These are phyloP conservation scores for Corythucha ciliata DNA, from an alignment of 2,888 invertebrate genomes.

Conservation along the genomic window DNA sequence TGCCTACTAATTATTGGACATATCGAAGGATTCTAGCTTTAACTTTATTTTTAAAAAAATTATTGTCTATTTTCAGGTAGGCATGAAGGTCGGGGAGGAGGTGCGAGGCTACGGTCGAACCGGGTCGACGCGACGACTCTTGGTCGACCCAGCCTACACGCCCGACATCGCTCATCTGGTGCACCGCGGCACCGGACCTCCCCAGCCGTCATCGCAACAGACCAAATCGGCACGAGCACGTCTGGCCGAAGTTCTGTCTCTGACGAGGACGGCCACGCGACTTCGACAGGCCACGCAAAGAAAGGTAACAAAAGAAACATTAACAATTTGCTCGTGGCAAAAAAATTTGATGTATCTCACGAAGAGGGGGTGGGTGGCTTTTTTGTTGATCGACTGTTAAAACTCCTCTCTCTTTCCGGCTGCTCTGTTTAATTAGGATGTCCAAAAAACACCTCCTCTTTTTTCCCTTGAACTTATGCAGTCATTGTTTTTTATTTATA, in stretches of 20 bases:
- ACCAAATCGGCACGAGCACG: slow-evolving; percentile 37
- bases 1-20: no score
- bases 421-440: not conserved
- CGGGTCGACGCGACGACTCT: slow-evolving; percentile 24
- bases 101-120: slow-evolving; percentile 20
- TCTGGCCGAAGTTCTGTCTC: slow-evolving; percentile 48
- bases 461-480: not conserved
- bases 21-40: no score
- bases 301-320: slow-evolving; percentile 21
- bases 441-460: not conserved
- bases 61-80: slow-evolving; percentile 28
- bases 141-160: slow-evolving; percentile 45
- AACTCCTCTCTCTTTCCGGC: not conserved
- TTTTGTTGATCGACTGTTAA: not conserved
- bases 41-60: no score
- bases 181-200: slow-evolving; percentile 23
- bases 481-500: no score
- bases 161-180: slow-evolving; percentile 51
- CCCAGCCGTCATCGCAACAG: slow-evolving; percentile 27
- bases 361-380: not conserved
- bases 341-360: not conserved
- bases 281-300: slow-evolving; percentile 34
- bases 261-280: slow-evolving; percentile 38
- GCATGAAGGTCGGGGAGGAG: slow-evolving; percentile 27
- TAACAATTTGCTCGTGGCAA: not conserved